Base-by-base conservation (phyloP, 2,113 vertebrate genomes). In the Gracilinanus agilis region DNA sequence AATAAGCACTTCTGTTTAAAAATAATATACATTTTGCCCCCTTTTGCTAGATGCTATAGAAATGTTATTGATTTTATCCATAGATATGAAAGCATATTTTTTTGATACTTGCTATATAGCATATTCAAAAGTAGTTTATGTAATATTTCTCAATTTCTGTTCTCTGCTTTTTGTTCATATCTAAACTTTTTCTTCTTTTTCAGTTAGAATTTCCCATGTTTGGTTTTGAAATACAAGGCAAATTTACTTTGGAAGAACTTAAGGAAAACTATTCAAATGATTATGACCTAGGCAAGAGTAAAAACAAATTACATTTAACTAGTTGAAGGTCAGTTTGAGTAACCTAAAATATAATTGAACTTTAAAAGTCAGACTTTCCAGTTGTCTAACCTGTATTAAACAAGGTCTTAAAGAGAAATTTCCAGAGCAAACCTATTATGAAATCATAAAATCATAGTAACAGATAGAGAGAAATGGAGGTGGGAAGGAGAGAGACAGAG, bases 311-410 rank as follows among this genome's bases (percentile, higher is more conserved):
- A 55, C 92, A 94, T 94, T 93, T 93, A 96, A 95, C 89, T 95
- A 94, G 90, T 92, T 93, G 53, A 96, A 94, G 97, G 93, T 96
- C 91, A 97, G 29, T 95, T 94, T 96, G 88, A 97, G 95, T 96
- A 97, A 96, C 95, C 94, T 95, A 96, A 83, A 88, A 96, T 90
- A 93, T 44, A 49, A 89, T 83, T 96, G 94, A 97, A 97, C 95
- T 96, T 94, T 96, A 97, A 97, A 97, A 96, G 92, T 96, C 95
- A 97, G 40, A 97, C 91, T 95, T 97, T 98, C 97, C 97, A 97
- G 96, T 96, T 97, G 94, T 97, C 91, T 93, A 61, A 29, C 34
- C 92, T 96, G 95, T 91, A 93, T 54, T 61, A 83, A 93, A 54
- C 67, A 92, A 95, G 58, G 89, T 95, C 40, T 12, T 95, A 90